Evolutionary conservation across 2,888 invertebrate genomes (phyloP), one percentile per base, ranked within the genome.

Genomic region (Orthonychiurus folsomi): DNA sequence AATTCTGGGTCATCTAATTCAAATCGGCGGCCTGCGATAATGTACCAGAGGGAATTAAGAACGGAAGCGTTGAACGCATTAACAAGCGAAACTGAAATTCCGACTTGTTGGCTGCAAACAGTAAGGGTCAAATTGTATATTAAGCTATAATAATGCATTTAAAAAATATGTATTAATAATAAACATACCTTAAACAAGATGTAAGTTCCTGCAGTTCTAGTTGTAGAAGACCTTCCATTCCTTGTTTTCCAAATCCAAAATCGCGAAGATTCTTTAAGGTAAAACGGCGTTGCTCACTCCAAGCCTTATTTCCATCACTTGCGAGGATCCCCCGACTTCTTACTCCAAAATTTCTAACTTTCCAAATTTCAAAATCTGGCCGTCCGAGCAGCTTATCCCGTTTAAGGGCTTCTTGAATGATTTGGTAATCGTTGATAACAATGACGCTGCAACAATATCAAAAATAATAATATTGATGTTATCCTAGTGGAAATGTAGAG

Each of bases 31-130:
- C 69, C 68, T 1, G 73, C 70, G 24, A 64, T 64, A 50, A 73
- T 67, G 56, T 61, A 67, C 73, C 73, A 73, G 0, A 73, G 52
- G 1, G 73, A 73, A 50, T 73, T 73, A 15, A 73, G 61, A 0
- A 73, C 73, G 1, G 69, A 67, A 1, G 71, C 73, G 63, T 70
- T 73, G 23, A 73, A 70, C 61, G 64, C 63, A 24, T 65, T 68
- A 52, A 63, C 60, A 0, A 73, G 64, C n/a, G 62, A 54, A 3
- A 71, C 62, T 2, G 72, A 70, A 25, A 71, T 71, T 9, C 68
- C 71, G 20, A 59, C 28, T 58, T 70, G 68, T n/a, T 69, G 64
- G 18, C 72, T 71, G 27, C n/a, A 64, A 60, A n/a, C n/a, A n/a
- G n/a, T n/a, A n/a, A n/a, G n/a, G n/a, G n/a, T n/a, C n/a, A n/a